Conservation (phyloP, 2,797 vertebrate species). For the Balearica regulorum region DNA sequence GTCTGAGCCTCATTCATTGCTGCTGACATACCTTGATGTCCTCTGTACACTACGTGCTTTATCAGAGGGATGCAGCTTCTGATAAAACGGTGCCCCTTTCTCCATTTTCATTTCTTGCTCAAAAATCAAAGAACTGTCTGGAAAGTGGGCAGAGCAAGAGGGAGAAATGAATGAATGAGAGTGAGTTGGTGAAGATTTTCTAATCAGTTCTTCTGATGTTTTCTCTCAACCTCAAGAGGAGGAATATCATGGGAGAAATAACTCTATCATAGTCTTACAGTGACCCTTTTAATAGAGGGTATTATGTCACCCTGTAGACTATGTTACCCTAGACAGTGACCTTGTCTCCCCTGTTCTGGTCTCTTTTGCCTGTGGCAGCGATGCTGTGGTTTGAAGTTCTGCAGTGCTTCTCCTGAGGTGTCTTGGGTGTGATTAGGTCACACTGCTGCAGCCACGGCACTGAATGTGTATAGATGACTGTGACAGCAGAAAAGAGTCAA, state of each 20-base stretch:
- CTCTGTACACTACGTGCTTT: neutral
- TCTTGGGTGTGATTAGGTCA: neutral
- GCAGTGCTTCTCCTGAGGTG: neutral
- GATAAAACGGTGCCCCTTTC: neutral
- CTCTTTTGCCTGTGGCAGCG: neutral
- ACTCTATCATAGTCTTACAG: neutral
- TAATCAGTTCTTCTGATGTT: neutral
- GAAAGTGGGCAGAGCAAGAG: neutral
- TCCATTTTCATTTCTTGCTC: neutral
- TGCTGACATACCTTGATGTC: neutral
- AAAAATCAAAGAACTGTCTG: neutral
- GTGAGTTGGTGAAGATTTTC: neutral
- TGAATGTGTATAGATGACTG: neutral
- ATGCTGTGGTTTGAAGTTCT: neutral
- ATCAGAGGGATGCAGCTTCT: neutral
- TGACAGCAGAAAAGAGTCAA: neutral
- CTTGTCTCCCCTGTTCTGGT: neutral
- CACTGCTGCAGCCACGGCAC: neutral
- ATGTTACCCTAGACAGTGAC: neutral
- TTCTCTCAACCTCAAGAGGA: neutral
- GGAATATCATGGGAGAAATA: neutral
- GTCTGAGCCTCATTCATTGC: neutral
- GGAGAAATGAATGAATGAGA: neutral
- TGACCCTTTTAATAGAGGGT: neutral
- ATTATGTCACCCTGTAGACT: neutral